Conservation (phyloP, 2,888 invertebrate genomes). For the Pyrgus malvae region DNA sequence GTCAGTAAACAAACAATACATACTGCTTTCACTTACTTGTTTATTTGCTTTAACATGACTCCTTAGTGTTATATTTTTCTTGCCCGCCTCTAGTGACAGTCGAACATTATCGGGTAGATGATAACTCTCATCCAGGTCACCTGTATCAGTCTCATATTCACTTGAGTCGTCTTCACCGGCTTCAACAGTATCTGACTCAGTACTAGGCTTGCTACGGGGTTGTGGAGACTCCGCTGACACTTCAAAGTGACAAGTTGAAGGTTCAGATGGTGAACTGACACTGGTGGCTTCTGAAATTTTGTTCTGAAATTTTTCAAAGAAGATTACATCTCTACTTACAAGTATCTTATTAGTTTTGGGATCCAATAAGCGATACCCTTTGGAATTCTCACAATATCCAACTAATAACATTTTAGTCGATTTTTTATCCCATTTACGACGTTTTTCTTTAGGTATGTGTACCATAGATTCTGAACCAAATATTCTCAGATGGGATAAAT, state of each 20-base stretch:
- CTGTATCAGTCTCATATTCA: not conserved
- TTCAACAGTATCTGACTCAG: too few species aligned
- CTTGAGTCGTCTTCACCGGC: not conserved
- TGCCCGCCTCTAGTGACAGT: not conserved
- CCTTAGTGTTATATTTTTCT: not conserved
- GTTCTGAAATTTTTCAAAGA: not conserved
- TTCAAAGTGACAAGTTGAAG: too few species aligned
- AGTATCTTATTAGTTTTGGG: not conserved
- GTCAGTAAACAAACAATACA: not conserved
- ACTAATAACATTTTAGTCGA: not conserved
- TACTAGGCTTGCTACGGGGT: too few species aligned
- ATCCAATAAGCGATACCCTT: not conserved
- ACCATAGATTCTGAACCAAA: not conserved
- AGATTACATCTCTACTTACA: not conserved
- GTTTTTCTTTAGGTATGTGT: slow-evolving; percentile 13
- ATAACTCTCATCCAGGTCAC: not conserved
- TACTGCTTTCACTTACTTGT: too few species aligned
- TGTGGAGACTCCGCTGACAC: too few species aligned
- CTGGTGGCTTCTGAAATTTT: too few species aligned
- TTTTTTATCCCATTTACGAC: slow-evolving; percentile 7
- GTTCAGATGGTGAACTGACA: too few species aligned
- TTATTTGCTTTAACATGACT: too few species aligned
- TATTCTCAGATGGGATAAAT: not conserved
- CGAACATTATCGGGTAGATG: not conserved
- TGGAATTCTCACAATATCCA: slow-evolving; percentile 1